phyloP scores from a whole-genome alignment of 1,140 invertebrate genomes.

The Rhysida immarginata region DNA sequence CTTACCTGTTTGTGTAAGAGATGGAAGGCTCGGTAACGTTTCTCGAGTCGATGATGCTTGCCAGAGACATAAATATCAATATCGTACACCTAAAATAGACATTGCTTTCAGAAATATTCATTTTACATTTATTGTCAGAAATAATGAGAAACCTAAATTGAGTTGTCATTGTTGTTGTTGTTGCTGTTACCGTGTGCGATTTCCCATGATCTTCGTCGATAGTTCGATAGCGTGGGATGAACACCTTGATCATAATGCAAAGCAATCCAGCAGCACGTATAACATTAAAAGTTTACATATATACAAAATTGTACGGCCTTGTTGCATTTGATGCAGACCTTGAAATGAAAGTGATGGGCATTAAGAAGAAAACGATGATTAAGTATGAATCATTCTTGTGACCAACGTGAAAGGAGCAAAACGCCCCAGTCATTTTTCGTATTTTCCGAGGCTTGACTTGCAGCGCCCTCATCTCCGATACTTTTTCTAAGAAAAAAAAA shows the following conservation, averaged over 20 bases:
- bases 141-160: background rate
- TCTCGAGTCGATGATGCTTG: slow-evolving; percentile 34
- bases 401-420: too few relatives aligned
- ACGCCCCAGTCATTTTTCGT: too few relatives aligned
- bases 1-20: slow-evolving; percentile 42
- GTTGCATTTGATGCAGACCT: too few relatives aligned
- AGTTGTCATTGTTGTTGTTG: background rate
- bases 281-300: too few relatives aligned
- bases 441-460: too few relatives aligned
- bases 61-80: slow-evolving; percentile 36
- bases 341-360: too few relatives aligned
- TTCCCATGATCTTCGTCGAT: background rate
- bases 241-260: background rate
- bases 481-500: too few relatives aligned
- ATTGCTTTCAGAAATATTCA: background rate
- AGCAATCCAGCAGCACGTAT: too few relatives aligned
- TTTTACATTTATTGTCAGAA: background rate
- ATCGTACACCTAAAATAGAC: slow-evolving; percentile 35
- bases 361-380: too few relatives aligned
- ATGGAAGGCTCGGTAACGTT: slow-evolving; percentile 43
- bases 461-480: too few relatives aligned
- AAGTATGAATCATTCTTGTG: too few relatives aligned
- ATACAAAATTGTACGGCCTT: too few relatives aligned
- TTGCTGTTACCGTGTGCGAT: background rate
- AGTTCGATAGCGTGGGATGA: background rate